A percentile compares a stretch with the other conserved stretches of the same genome.
Conservation (phyloP, 2,113 vertebrate genomes). For the Phylloscopus trochilus region DNA sequence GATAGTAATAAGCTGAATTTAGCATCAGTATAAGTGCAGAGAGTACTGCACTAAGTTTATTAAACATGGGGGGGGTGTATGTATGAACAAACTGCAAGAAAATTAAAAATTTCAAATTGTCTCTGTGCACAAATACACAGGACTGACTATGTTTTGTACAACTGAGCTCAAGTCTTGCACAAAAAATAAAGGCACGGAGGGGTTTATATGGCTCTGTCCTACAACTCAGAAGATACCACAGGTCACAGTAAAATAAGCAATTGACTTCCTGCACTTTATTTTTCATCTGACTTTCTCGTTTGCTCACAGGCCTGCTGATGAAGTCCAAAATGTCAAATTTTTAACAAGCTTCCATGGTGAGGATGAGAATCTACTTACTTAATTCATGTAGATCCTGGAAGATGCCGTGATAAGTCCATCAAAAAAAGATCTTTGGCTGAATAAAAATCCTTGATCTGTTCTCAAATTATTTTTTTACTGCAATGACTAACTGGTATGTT, state of each 20-base stretch:
- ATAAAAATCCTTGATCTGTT: background rate
- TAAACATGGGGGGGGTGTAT: fast-evolving
- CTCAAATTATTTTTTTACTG: background rate
- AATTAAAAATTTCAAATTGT: too few species aligned
- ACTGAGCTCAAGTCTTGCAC: background rate
- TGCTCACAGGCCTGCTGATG: background rate
- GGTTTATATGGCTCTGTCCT: background rate
- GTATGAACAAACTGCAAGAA: background rate
- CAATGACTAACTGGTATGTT: background rate
- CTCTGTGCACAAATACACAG: background rate
- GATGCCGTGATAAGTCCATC: background rate
- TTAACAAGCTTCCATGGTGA: background rate
- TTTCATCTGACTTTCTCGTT: background rate
- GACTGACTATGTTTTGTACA: background rate
- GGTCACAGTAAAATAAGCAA: background rate
- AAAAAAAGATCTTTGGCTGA: background rate
- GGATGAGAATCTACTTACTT: background rate
- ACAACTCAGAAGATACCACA: background rate
- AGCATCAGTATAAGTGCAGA: background rate
- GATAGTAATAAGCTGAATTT: fast-evolving
- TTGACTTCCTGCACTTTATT: background rate
- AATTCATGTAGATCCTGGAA: background rate
- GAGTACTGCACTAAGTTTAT: background rate
- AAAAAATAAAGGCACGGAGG: background rate
- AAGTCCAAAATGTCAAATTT: background rate